Evolutionary conservation across 2,888 invertebrate genomes (phyloP).

Genomic region (Pammene fasciana): DNA sequence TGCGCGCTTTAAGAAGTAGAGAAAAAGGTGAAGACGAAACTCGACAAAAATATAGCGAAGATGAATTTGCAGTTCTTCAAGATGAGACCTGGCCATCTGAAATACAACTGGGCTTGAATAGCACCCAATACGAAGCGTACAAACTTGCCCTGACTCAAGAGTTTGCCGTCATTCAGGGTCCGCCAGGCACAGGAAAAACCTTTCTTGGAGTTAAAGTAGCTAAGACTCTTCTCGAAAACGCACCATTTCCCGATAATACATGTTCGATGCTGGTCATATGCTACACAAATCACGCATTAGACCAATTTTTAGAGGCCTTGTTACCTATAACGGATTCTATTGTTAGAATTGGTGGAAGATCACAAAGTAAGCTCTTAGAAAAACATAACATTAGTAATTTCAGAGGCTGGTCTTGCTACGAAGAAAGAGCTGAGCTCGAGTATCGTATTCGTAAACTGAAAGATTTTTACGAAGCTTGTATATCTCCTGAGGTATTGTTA

Average conservation of each 20-base stretch:
- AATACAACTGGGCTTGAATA: conserved; percentile 81
- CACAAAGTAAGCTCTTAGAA: conserved; percentile 78
- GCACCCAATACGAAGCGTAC: conserved; percentile 86
- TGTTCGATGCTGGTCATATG: conserved; percentile 88
- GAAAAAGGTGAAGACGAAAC: too few species aligned
- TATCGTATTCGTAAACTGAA: conserved; percentile 50
- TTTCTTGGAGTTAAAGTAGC: conserved; percentile 89
- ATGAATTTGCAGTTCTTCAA: conserved; percentile 49
- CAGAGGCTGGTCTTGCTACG: conserved; percentile 44
- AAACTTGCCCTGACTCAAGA: conserved; percentile 87
- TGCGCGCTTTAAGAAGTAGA: too few species aligned
- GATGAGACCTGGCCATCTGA: conserved; percentile 75
- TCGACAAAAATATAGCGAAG: too few species aligned
- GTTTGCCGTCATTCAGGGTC: conserved; percentile 91
- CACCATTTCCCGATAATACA: conserved; percentile 43
- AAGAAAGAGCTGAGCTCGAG: conserved; percentile 47
- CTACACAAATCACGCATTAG: conserved; percentile 93
- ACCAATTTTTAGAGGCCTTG: conserved; percentile 91
- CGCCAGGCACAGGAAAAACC: conserved; percentile 95
- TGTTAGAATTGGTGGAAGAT: conserved; percentile 87
- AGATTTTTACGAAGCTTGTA: conserved; percentile 47
- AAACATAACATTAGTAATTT: conserved; percentile 72
- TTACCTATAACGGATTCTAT: conserved; percentile 82
- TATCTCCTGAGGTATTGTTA: conserved; percentile 52
- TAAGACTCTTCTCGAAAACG: conserved; percentile 85